Conservation (phyloP, 2,113 vertebrate genomes). For the Heterochromis multidens region DNA sequence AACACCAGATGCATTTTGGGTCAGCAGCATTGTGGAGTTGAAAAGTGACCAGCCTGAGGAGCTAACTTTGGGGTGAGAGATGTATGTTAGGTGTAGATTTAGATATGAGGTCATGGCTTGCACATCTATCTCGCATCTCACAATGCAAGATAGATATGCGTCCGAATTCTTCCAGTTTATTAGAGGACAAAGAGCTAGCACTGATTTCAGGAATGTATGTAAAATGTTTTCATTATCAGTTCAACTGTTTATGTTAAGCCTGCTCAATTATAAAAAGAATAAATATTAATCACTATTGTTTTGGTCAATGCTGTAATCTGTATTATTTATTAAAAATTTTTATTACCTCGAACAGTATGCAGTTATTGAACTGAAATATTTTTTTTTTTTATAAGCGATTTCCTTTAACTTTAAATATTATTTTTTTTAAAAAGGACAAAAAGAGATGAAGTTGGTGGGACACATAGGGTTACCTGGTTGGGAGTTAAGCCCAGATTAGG, state of each 20-base stretch:
- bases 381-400: no score
- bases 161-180: background rate
- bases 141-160: background rate
- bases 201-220: background rate
- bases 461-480: no score
- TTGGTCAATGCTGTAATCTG: no score
- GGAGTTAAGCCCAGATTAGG: no score
- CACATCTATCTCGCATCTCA: background rate
- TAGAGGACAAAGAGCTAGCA: background rate
- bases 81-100: background rate
- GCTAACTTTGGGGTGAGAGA: slow-evolving; percentile 9
- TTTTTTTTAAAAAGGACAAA: no score
- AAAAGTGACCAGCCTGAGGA: slow-evolving; percentile 17
- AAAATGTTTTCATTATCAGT: background rate
- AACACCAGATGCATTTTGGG: slow-evolving; percentile 25
- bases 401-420: no score
- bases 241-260: background rate
- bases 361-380: no score
- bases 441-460: no score
- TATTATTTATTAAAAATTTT: no score
- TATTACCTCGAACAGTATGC: no score
- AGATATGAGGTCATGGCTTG: background rate
- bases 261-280: background rate
- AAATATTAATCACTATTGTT: no score
- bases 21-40: slow-evolving; percentile 9